Base-by-base conservation (phyloP, 2,888 invertebrate genomes). In the Drosophila imparisetae region DNA sequence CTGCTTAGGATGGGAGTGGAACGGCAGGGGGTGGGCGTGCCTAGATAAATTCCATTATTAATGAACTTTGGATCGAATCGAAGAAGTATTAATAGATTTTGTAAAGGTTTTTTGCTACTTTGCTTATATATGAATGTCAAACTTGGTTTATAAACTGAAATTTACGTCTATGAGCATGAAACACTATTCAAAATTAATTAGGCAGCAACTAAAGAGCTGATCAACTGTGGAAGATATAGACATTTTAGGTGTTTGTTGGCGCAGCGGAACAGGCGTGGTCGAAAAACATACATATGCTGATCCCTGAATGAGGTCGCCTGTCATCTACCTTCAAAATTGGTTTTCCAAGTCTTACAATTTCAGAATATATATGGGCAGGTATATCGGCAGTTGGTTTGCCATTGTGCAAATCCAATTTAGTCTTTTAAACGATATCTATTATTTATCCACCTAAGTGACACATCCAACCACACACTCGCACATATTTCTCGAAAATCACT, bases 401-500 rank as follows among this genome's bases (percentile, higher is more conserved):
- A 21, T 11, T 40, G n/a, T 40, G 11, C 11, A 21, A 21, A 21
- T 21, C 11, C 21, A 21, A 42, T 2, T 21, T 11, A 42, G 11
- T 42, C 21, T 21, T 42, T 11, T 5, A 6, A 42, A 11, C 5
- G 42, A 42, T 42, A 8, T 45, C 21, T 24, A 15, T 45, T 24
- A 45, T 24, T 5, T 21, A 42, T 11, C 5, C 21, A 5, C 11
- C 8, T 4, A 45, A 24, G 24, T 45, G 24, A 5, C 21, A n/a
- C 30, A 6, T 18, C 21, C 10, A 30, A 13, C 21, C 18, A 38
- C 38, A 21, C n/a, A 50, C 10, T 49, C 27, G 30, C 7, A 34
- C 38, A 7, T 24, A 69, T 64, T 76, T 57, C 55, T 42, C 45
- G 50, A 34, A 78, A 61, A 58, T 66, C 38, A 38, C 29, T 27